phyloP scores from a whole-genome alignment of 2,113 vertebrate species.

The Myotis davidii region DNA sequence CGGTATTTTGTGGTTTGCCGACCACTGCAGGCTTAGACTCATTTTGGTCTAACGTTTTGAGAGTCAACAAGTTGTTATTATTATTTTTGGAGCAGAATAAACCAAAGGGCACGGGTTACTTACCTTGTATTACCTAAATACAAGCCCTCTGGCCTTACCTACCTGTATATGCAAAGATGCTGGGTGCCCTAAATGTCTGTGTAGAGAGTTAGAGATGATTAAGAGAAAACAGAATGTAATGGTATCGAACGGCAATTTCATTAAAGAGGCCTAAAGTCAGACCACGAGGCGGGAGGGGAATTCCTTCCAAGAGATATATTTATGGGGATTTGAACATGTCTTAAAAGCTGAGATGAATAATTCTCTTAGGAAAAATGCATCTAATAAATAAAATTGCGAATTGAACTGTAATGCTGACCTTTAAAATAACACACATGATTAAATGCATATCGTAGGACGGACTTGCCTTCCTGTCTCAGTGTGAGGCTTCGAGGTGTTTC shows the following conservation, averaged over 20 bases:
- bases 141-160: constrained; percentile 65
- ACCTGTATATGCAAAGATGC: constrained; percentile 62
- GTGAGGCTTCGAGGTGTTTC: constrained; percentile 72
- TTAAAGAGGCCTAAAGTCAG: constrained; percentile 76
- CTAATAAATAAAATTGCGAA: constrained; percentile 70
- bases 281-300: constrained; percentile 73
- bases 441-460: constrained; percentile 42
- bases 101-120: neutral
- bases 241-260: constrained; percentile 79
- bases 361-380: constrained; percentile 64
- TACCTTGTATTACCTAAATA: constrained; percentile 19
- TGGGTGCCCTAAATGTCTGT: constrained; percentile 33
- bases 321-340: constrained; percentile 68
- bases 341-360: constrained; percentile 64
- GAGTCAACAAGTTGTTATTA: constrained; percentile 7
- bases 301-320: constrained; percentile 76
- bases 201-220: constrained; percentile 68
- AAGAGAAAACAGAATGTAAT: constrained; percentile 76
- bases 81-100: constrained; percentile 57
- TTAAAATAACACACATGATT: constrained; percentile 59
- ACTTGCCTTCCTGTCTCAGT: constrained; percentile 51
- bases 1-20: no score
- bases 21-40: neutral
- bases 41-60: constrained; percentile 56
- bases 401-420: constrained; percentile 56